Evolutionary conservation across 2,797 vertebrate species (phyloP).

Genomic region (Silurus aristotelis): DNA sequence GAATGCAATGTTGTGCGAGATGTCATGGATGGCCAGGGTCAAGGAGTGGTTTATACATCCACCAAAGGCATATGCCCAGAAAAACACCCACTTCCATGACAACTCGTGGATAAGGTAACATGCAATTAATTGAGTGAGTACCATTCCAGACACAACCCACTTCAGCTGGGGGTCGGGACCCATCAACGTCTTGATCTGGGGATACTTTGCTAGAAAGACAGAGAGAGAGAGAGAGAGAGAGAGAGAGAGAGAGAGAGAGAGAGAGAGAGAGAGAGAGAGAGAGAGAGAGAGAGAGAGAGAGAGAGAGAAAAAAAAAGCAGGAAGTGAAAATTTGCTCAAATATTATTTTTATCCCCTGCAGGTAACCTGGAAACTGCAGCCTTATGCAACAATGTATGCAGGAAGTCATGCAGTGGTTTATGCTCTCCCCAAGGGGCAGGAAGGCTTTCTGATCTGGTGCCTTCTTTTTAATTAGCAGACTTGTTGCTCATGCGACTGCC

Average conservation of each 20-base stretch:
- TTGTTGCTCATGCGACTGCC: conserved; percentile 51
- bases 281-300: conserved; percentile 43
- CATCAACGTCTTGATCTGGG: conserved; percentile 94
- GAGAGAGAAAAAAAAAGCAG: conserved; percentile 15
- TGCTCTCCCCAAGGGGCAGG: conserved; percentile 55
- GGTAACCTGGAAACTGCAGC: conserved; percentile 25
- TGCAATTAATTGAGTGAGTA: conserved; percentile 84
- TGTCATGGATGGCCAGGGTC: conserved; percentile 95
- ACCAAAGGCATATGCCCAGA: conserved; percentile 93
- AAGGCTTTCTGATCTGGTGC: conserved; percentile 45
- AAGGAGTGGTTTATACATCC: conserved; percentile 95
- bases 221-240: conserved; percentile 33
- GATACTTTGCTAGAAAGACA: conserved; percentile 86
- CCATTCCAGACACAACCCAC: conserved; percentile 91
- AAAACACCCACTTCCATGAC: conserved; percentile 94
- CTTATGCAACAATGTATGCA: conserved; percentile 19
- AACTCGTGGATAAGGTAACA: conserved; percentile 85
- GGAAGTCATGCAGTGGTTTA: conserved; percentile 36
- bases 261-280: conserved; percentile 41
- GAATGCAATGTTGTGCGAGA: conserved; percentile 95
- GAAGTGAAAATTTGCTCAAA: neutral
- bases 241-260: conserved; percentile 45
- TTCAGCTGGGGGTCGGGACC: conserved; percentile 90
- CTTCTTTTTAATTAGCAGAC: conserved; percentile 66
- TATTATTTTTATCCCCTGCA: neutral